These are phyloP conservation scores for Chymomyza amoena DNA, from an alignment of 2,888 invertebrate species.

Conservation along the genomic window DNA sequence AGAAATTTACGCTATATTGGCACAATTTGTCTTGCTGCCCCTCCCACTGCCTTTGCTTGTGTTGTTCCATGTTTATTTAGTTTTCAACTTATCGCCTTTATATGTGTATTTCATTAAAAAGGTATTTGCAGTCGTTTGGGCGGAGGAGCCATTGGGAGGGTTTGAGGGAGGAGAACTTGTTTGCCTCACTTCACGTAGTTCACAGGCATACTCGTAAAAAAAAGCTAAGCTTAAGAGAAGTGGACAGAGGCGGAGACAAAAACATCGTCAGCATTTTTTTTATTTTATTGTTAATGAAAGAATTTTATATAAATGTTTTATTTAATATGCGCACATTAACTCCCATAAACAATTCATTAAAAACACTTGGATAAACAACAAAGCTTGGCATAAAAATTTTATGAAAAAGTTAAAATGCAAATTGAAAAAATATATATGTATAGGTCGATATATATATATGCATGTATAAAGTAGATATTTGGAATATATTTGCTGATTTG, in stretches of 20 bases:
- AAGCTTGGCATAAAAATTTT: slow-evolving; percentile 8
- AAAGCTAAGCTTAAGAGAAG: background rate
- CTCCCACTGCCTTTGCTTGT: slow-evolving; percentile 2
- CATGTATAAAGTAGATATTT: background rate
- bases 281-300: slow-evolving; percentile 63
- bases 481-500: background rate
- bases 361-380: background rate
- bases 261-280: slow-evolving; percentile 13
- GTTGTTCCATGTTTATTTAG: slow-evolving; percentile 37
- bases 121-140: slow-evolving; percentile 60
- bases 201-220: background rate
- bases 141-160: slow-evolving; percentile 25
- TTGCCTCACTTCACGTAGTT: slow-evolving; percentile 42
- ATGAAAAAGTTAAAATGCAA: background rate
- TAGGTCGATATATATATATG: no score
- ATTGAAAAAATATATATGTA: background rate
- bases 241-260: slow-evolving; percentile 9
- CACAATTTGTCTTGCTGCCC: background rate
- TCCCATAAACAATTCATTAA: slow-evolving; percentile 68
- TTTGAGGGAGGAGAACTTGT: slow-evolving; percentile 41
- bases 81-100: slow-evolving; percentile 50
- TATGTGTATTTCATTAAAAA: slow-evolving; percentile 67
- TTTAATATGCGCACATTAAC: slow-evolving; percentile 71
- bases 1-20: background rate
- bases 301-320: slow-evolving; percentile 40